A percentile compares a stretch with the other conserved stretches of the same genome.
Conservation (phyloP, 2,888 invertebrate species). For the Pegoplata infirma region DNA sequence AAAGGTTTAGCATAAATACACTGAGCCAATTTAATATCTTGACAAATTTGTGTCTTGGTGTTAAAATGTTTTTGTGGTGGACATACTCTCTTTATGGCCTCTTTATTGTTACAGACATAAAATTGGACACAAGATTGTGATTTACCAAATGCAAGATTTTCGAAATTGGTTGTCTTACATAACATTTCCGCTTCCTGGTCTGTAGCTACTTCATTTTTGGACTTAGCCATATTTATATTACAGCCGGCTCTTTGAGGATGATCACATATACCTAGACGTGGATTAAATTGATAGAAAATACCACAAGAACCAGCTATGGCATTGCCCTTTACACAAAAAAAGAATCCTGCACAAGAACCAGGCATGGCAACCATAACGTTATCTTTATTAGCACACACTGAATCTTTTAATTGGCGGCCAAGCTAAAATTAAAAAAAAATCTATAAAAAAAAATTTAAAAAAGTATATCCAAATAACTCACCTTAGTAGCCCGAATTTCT, state of each 20-base stretch:
- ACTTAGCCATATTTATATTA: neutral
- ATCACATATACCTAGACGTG: slow-evolving; percentile 63
- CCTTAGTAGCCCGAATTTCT: slow-evolving; percentile 5
- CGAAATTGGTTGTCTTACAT: neutral
- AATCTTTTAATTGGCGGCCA: neutral
- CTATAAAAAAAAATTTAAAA: neutral
- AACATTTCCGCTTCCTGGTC: neutral
- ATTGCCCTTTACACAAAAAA: slow-evolving; percentile 68
- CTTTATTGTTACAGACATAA: slow-evolving; percentile 17
- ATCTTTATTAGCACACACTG: slow-evolving; percentile 66
- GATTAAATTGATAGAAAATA: slow-evolving; percentile 67
- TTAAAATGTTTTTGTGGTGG: slow-evolving; percentile 26
- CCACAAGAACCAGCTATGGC: slow-evolving; percentile 69
- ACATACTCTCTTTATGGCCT: slow-evolving; percentile 9
- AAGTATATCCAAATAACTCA: neutral
- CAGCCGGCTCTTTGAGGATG: slow-evolving; percentile 64
- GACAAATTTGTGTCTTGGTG: neutral
- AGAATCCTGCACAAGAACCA: slow-evolving; percentile 69
- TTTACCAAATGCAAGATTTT: slow-evolving; percentile 13
- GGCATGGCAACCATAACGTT: slow-evolving; percentile 68
- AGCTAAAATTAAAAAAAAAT: neutral
- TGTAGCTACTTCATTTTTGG: neutral
- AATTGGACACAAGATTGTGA: neutral
- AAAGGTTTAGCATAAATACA: neutral
- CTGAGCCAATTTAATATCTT: neutral